Base-by-base conservation (phyloP, 2,797 vertebrate species). In the Stomatorhinus walkeri region DNA sequence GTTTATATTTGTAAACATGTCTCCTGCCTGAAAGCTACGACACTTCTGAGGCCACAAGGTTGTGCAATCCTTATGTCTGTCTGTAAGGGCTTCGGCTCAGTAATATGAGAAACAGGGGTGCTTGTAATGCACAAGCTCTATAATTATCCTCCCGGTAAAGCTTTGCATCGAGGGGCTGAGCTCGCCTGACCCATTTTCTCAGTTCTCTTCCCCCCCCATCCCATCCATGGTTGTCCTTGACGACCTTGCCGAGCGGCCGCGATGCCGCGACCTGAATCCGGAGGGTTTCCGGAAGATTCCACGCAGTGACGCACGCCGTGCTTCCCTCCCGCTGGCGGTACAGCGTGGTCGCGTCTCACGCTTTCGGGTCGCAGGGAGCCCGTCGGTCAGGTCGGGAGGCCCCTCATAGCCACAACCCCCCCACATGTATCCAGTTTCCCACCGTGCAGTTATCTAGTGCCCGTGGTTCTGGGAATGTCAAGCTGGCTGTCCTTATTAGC, bases 101-200 rank as follows among this genome's bases (percentile, higher is more conserved):
- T 79, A 79, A 79, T 79, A 79, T n/a, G 72, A 59, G 28, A 32
- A 40, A 54, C 52, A n/a, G 51, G 7, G 85, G 6, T 59, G 52
- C 52, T n/a, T 40, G 52, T 40, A 52, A 87, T 32, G 12, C 32
- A 54, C 32, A 28, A 36, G 52, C 10, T 87, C 85, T 87, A 87
- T 59, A 56, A 87, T 87, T 87, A 87, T 87, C 85, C 85, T 40
- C 24, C 28, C 59, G 85, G 51, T 87, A 87, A 54, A 54, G 49
- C 28, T 87, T 40, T 87, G 85, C 85, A 87, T 87, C 49, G 85
- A 87, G 85, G 85, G 85, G 28, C 52, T 87, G 85, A 87, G 85
- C 52, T 51, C 2, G 52, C 14, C 24, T 87, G 85, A 59, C 85
- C 85, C 51, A 87, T 54, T 87, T 87, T 87, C 52, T 87, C 7